These are phyloP conservation scores for Montipora sp. DNA, from an alignment of 64 coral and sea anemone species.

Conservation along the genomic window DNA sequence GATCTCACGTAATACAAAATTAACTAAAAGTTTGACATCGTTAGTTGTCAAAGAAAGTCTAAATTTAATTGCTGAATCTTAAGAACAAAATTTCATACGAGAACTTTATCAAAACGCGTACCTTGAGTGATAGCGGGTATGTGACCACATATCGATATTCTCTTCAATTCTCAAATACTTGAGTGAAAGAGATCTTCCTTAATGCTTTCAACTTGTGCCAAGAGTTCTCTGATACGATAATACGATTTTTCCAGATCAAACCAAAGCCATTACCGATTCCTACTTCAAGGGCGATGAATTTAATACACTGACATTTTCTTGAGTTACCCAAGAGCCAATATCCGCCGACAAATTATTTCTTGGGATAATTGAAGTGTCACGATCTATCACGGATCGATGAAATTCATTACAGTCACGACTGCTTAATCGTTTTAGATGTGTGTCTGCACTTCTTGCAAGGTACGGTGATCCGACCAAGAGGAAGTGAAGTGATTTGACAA, in stretches of 20 bases:
- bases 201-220: background rate
- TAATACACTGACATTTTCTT: background rate
- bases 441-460: too few species aligned
- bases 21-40: background rate
- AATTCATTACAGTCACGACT: background rate
- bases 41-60: background rate
- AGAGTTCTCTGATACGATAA: background rate
- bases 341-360: constrained; percentile 16
- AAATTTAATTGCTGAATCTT: background rate
- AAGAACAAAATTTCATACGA: background rate
- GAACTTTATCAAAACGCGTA: background rate
- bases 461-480: too few species aligned
- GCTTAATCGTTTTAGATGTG: background rate
- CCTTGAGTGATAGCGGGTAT: background rate
- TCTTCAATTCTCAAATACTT: background rate
- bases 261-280: background rate
- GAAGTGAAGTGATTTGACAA: too few species aligned
- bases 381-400: background rate
- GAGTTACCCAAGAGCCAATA: background rate
- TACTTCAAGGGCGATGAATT: background rate
- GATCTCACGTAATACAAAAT: background rate
- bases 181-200: background rate
- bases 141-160: background rate
- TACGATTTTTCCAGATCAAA: background rate
- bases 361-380: background rate